Evolutionary conservation across 2,797 vertebrate genomes (phyloP), one percentile per base, ranked within the genome.

Genomic region (Sebastiscus tertius): DNA sequence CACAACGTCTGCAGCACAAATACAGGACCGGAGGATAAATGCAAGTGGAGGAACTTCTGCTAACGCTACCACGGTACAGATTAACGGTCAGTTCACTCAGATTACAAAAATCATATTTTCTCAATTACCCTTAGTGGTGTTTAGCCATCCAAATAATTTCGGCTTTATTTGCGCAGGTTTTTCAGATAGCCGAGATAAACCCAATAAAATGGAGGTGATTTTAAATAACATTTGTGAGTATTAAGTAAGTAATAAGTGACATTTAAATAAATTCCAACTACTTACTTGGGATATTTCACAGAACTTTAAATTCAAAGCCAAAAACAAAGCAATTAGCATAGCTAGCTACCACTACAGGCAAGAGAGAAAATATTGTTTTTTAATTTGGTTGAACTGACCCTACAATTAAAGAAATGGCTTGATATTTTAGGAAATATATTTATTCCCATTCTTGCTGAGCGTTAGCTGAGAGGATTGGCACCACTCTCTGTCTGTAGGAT

Each of bases 21-120:
- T 22, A 46, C 20, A 46, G 29, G 18, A 61, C 2, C n/a, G 31
- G 27, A 67, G n/a, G 59, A 72, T 36, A 64, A 64, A 75, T 67
- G 56, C 55, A 78, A 24, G 58, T n/a, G 34, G 33, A 42, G 66
- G 58, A 72, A 68, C 76, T 34, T 82, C 80, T 82, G 70, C 72
- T 63, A 49, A 61, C 49, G 42, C 52, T 76, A 61, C 46, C 36
- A 22, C 58, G 82, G 66, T 64, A 72, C 58, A 60, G 18, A n/a
- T 64, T 29, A 34, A 56, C 9, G 4, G 71, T 68, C 66, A 54
- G 66, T 79, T 87, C 31, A 75, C 24, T n/a, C 71, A 36, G 56
- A 83, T 75, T 60, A 75, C 27, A 29, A 14, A 55, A 55, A 27
- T 33, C 56, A 5, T 18, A 46, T 18, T 46, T 46, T 8, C 42